These are phyloP conservation scores for Spatula versicolor DNA, from an alignment of 2,797 vertebrate species.

Conservation along the genomic window DNA sequence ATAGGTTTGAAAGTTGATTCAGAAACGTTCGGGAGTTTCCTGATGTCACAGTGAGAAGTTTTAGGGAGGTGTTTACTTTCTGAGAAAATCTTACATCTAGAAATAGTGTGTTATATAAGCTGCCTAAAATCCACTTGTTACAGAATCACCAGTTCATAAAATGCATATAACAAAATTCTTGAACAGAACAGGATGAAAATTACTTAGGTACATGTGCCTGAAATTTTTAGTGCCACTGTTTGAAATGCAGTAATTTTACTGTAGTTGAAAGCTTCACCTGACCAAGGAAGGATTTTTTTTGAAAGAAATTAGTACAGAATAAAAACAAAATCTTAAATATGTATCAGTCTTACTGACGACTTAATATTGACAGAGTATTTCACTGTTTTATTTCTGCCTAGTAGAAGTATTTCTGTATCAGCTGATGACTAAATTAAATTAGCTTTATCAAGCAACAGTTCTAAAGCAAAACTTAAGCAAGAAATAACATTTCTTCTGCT, in stretches of 20 bases:
- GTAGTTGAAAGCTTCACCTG: not conserved
- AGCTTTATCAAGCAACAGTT: not conserved
- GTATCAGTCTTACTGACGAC: not conserved
- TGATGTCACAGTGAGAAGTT: not conserved
- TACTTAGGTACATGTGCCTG: not conserved
- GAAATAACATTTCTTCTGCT: not conserved
- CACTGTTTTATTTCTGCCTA: not conserved
- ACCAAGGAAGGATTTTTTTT: not conserved
- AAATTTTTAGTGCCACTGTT: not conserved
- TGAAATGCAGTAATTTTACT: not conserved
- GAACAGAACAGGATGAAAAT: not conserved
- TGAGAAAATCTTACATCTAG: not conserved
- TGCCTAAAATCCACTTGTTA: not conserved
- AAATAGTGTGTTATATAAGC: not conserved
- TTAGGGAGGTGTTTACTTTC: conserved; percentile 7
- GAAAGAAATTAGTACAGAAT: not conserved
- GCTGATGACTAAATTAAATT: not conserved
- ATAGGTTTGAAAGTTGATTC: conserved; percentile 10
- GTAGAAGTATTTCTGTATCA: not conserved
- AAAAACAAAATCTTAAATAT: not conserved
- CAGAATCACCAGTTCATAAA: conserved; percentile 4
- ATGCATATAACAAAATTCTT: not conserved
- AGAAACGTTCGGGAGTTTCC: not conserved
- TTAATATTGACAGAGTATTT: not conserved
- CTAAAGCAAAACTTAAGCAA: not conserved